Conservation (phyloP, 1,140 invertebrate genomes). For the Odontomachus brunneus region DNA sequence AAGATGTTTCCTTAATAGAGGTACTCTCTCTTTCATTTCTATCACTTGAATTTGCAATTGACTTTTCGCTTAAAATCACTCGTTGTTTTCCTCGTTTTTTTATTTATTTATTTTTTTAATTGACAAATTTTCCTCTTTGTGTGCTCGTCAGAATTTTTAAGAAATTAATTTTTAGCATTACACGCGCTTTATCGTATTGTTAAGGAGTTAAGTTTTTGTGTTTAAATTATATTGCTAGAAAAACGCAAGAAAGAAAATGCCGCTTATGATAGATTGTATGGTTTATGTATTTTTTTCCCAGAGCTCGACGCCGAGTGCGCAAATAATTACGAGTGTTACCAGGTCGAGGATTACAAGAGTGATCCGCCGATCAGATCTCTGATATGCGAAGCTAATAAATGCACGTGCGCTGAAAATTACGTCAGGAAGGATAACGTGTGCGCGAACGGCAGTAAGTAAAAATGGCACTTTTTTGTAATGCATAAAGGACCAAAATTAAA, state of each 20-base stretch:
- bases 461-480: no score
- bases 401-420: slow-evolving; percentile 48
- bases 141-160: background rate
- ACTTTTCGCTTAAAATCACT: no score
- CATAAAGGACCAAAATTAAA: no score
- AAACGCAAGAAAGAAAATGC: background rate
- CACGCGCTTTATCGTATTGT: no score
- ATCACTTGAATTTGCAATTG: no score
- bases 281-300: slow-evolving; percentile 5
- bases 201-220: no score
- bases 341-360: slow-evolving; percentile 18
- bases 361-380: slow-evolving; percentile 3
- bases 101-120: background rate
- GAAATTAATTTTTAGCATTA: background rate
- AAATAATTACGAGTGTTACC: slow-evolving; percentile 63
- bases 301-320: slow-evolving; percentile 43
- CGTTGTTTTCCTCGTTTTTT: background rate
- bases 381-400: slow-evolving; percentile 27
- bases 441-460: slow-evolving; percentile 43
- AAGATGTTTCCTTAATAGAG: slow-evolving; percentile 33
- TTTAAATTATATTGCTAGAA: no score
- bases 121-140: background rate
- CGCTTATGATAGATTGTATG: background rate
- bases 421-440: slow-evolving; percentile 7
- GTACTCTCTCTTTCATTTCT: background rate